Conservation (phyloP, 1,140 invertebrate genomes). For the Zaprionus capensis region DNA sequence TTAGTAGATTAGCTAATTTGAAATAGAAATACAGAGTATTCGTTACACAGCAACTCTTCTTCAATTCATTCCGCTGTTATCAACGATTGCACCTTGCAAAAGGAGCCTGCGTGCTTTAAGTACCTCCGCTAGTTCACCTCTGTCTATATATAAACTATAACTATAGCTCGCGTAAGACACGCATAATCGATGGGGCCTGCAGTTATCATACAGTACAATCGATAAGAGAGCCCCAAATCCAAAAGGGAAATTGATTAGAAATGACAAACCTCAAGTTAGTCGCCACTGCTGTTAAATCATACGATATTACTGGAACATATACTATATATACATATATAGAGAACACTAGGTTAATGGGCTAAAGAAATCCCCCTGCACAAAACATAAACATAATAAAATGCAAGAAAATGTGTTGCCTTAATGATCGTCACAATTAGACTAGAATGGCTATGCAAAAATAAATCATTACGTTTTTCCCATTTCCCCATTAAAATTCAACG, state of each 20-base stretch:
- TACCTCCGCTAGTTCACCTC: conserved; percentile 13
- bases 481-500: conserved; percentile 25
- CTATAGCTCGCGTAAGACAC: conserved; percentile 18
- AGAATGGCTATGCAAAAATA: conserved; percentile 32
- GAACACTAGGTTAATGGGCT: not conserved
- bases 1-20: not conserved
- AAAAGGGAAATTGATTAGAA: conserved; percentile 26
- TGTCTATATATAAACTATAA: conserved; percentile 7
- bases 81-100: conserved; percentile 37
- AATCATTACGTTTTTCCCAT: conserved; percentile 32
- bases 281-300: conserved; percentile 36
- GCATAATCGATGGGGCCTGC: conserved; percentile 46
- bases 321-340: not conserved
- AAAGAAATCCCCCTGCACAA: not conserved
- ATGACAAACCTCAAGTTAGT: conserved; percentile 37
- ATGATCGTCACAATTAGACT: conserved; percentile 33
- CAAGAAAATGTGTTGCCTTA: conserved; percentile 9
- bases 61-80: conserved; percentile 13
- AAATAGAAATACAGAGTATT: conserved; percentile 4
- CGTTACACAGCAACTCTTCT: not conserved
- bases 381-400: conserved; percentile 11
- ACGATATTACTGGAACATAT: not conserved
- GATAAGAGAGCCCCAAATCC: not conserved
- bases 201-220: conserved; percentile 21
- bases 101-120: conserved; percentile 28